phyloP scores from a whole-genome alignment of 2,888 invertebrate genomes.

The Xestia rhomboidea region DNA sequence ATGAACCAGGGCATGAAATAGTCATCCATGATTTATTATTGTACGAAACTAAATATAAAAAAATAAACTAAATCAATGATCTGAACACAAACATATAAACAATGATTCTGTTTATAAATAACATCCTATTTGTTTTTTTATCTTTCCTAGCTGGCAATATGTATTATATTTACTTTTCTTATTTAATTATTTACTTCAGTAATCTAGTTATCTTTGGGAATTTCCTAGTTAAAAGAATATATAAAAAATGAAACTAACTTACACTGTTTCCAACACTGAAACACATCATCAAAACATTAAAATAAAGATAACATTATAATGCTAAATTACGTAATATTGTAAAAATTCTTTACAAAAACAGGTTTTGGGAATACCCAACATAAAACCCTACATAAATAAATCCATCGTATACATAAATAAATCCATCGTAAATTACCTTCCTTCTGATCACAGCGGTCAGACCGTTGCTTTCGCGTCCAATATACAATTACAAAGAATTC shows the following conservation, averaged over 20 bases:
- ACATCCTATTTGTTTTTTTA: not conserved
- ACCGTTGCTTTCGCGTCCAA: too few relatives aligned
- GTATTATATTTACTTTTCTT: not conserved
- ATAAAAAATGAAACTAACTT: not conserved
- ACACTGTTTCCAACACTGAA: not conserved
- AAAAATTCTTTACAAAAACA: not conserved
- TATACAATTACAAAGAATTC: too few relatives aligned
- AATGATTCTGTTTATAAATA: not conserved
- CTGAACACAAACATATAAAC: not conserved
- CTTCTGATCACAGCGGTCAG: too few relatives aligned
- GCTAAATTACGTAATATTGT: not conserved
- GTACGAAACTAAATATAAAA: not conserved
- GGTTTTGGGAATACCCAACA: not conserved
- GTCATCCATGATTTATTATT: not conserved
- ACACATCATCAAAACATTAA: not conserved
- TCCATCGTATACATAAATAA: too few relatives aligned
- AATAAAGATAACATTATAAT: constrained; percentile 3
- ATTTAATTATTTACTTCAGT: not conserved
- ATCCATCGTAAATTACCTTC: too few relatives aligned
- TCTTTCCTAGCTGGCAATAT: too few relatives aligned
- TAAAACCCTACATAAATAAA: too few relatives aligned
- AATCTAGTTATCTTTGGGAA: not conserved
- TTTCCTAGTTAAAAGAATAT: not conserved
- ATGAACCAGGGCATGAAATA: not conserved
- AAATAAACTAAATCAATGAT: constrained; percentile 5